Percentiles rank a stretch among this genome's conserved stretches.
Evolutionary conservation across 2,888 invertebrate species (phyloP).

Genomic region (Trachelus iudaicus): DNA sequence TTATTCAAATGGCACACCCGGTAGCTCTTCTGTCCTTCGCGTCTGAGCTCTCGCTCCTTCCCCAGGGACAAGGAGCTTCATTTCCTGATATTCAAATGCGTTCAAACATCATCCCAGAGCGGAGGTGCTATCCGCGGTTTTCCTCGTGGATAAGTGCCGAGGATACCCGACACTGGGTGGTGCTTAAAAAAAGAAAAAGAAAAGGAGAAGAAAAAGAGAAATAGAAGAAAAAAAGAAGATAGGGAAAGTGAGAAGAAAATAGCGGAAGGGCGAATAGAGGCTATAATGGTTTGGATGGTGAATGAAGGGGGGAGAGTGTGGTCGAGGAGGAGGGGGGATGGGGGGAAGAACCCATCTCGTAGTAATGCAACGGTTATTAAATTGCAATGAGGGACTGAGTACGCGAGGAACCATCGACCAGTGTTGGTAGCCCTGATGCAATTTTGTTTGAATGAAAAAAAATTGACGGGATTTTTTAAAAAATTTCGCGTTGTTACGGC

Average conservation of each 20-base stretch:
- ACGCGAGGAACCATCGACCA: background rate
- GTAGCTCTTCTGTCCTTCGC: slow-evolving; percentile 26
- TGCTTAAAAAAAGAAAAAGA: background rate
- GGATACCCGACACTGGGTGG: background rate
- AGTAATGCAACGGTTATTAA: slow-evolving; percentile 36
- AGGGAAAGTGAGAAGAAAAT: background rate
- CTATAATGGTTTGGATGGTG: background rate
- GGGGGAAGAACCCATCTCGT: slow-evolving; percentile 9
- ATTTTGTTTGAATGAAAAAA: background rate
- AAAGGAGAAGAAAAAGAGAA: background rate
- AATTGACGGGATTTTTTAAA: background rate
- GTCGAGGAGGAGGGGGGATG: slow-evolving; percentile 18
- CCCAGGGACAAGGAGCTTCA: slow-evolving; percentile 58
- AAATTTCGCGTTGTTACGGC: too few relatives aligned
- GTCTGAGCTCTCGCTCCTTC: slow-evolving; percentile 25
- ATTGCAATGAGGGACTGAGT: slow-evolving; percentile 27
- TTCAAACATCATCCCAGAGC: slow-evolving; percentile 57
- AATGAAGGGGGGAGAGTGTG: background rate
- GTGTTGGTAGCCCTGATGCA: background rate
- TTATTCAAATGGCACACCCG: slow-evolving; percentile 59
- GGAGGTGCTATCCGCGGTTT: slow-evolving; percentile 41
- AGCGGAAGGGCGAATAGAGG: background rate
- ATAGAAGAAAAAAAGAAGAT: background rate
- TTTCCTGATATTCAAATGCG: slow-evolving; percentile 65
- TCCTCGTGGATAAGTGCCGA: slow-evolving; percentile 39